phyloP scores from a whole-genome alignment of 2,113 vertebrate genomes.

The Lipophrys pholis region DNA sequence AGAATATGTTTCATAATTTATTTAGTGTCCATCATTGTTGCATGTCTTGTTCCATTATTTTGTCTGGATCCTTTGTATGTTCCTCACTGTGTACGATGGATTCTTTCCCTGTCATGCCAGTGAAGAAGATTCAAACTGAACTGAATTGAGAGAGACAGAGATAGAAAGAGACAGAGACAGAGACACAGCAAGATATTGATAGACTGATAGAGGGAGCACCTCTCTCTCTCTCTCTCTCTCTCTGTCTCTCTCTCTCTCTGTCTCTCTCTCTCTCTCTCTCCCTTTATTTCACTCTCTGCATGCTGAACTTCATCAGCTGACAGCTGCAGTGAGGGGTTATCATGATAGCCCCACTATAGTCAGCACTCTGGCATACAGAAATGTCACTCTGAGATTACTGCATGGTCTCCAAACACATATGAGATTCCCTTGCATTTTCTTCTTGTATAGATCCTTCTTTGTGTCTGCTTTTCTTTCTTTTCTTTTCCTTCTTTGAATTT shows the following conservation, averaged over 20 bases:
- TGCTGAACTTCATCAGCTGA: conserved; percentile 57
- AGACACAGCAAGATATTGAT: conserved; percentile 66
- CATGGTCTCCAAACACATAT: conserved; percentile 27
- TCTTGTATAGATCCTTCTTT: background rate
- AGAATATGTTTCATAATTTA: conserved; percentile 43
- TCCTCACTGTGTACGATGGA: conserved; percentile 24
- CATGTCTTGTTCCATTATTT: conserved; percentile 42
- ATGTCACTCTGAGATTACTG: conserved; percentile 19
- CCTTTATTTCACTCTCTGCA: conserved; percentile 44
- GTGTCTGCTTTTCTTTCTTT: background rate
- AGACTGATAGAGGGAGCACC: conserved; percentile 53
- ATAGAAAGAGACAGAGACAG: conserved; percentile 59
- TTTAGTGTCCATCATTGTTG: conserved; percentile 36
- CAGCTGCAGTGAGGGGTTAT: conserved; percentile 60
- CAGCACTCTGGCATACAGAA: conserved; percentile 49
- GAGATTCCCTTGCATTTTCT: background rate
- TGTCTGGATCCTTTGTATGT: conserved; percentile 31
- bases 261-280: background rate
- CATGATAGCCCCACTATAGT: conserved; percentile 46
- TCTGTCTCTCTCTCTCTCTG: conserved; percentile 22
- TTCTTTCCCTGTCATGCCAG: conserved; percentile 27
- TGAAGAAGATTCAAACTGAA: conserved; percentile 59
- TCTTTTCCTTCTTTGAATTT: conserved; percentile 22
- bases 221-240: conserved; percentile 20
- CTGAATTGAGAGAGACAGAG: conserved; percentile 59